phyloP scores from a whole-genome alignment of 2,888 invertebrate species.

The Hirtodrosophila histrioides region DNA sequence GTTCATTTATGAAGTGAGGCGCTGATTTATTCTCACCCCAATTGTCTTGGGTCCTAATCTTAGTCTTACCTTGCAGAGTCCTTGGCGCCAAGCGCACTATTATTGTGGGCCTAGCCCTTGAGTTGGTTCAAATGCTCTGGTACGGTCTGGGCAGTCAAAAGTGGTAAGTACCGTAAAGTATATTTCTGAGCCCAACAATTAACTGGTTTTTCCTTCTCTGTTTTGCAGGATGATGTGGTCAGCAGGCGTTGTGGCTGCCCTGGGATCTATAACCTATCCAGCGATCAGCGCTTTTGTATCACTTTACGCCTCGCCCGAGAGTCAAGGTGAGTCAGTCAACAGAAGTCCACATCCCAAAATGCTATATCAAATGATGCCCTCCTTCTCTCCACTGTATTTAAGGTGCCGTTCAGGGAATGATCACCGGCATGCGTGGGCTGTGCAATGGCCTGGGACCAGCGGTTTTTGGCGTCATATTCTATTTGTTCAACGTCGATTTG shows the following conservation, averaged over 20 bases:
- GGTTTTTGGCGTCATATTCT: slow-evolving; percentile 99
- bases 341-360: too few species aligned
- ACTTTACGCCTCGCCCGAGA: slow-evolving; percentile 98
- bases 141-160: slow-evolving; percentile 98
- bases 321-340: slow-evolving; percentile 88
- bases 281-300: slow-evolving; percentile 99
- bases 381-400: background rate
- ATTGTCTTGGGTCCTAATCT: background rate
- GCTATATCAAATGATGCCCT: too few species aligned
- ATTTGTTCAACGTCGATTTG: slow-evolving; percentile 98
- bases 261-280: slow-evolving; percentile 98
- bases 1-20: slow-evolving; percentile 89
- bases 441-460: slow-evolving; percentile 99
- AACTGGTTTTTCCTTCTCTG: background rate
- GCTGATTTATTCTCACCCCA: background rate
- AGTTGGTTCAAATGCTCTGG: slow-evolving; percentile 98
- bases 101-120: slow-evolving; percentile 97
- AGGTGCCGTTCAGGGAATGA: slow-evolving; percentile 97
- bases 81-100: slow-evolving; percentile 98
- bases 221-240: slow-evolving; percentile 98
- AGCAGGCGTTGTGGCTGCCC: slow-evolving; percentile 97
- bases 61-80: slow-evolving; percentile 56
- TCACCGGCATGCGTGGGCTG: slow-evolving; percentile 98
- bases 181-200: background rate
- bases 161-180: slow-evolving; percentile 87